Evolutionary conservation across 64 coral and sea anemone genomes (phyloP).

Genomic region (Dendronephthya gigantea): DNA sequence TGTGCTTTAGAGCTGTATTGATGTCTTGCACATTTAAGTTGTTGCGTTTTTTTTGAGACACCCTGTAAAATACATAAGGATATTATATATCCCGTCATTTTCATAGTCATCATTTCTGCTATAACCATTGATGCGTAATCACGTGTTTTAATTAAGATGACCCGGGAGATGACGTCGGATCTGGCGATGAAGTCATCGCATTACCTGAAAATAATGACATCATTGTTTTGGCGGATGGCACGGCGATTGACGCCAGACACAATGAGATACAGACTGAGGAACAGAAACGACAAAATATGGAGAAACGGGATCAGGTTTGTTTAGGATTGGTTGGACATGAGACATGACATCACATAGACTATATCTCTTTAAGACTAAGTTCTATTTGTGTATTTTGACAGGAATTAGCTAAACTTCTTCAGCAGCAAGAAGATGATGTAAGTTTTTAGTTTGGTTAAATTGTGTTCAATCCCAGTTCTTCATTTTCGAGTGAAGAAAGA

Average conservation of each 20-base stretch:
- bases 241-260: background rate
- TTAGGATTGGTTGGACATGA: too few relatives aligned
- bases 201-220: background rate
- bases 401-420: conserved; percentile 10
- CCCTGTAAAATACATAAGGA: too few relatives aligned
- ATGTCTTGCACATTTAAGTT: too few relatives aligned
- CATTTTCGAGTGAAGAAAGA: background rate
- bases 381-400: background rate
- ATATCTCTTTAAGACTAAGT: too few relatives aligned
- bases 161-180: background rate
- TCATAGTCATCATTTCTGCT: too few relatives aligned
- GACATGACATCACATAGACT: too few relatives aligned
- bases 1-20: too few relatives aligned
- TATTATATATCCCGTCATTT: too few relatives aligned
- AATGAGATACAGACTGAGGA: background rate
- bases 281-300: conserved; percentile 1
- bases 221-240: background rate
- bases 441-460: background rate
- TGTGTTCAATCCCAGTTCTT: background rate
- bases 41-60: too few relatives aligned
- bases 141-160: background rate
- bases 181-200: background rate
- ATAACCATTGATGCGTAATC: too few relatives aligned
- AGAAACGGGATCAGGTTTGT: background rate
- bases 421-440: background rate